Conservation (phyloP, 2,797 vertebrate species). For the Ciconia nigra region DNA sequence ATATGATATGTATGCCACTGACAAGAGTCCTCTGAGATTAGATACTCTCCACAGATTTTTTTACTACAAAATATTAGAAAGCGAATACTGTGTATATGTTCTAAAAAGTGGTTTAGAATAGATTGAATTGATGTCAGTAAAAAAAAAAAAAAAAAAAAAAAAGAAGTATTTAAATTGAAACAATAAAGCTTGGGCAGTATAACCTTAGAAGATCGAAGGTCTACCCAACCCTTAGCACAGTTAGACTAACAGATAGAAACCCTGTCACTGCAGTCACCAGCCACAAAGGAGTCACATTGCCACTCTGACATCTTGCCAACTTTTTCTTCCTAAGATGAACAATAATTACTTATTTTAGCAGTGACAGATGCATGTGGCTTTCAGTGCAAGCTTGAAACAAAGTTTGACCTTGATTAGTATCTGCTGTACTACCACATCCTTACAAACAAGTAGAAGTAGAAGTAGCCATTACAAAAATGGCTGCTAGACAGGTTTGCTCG, state of each 20-base stretch:
- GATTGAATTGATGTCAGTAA: background rate
- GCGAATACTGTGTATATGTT: background rate
- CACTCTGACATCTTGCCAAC: background rate
- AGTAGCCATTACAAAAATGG: background rate
- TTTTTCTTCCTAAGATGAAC: background rate
- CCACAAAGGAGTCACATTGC: background rate
- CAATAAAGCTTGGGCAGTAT: background rate
- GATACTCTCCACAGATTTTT: background rate
- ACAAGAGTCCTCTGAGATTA: background rate
- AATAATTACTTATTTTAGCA: background rate
- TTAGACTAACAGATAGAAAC: background rate
- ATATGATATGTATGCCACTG: background rate
- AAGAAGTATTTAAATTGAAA: background rate
- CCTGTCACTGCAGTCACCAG: background rate
- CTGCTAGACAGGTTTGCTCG: background rate
- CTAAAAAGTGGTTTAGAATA: background rate
- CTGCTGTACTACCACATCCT: background rate
- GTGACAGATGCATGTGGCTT: background rate
- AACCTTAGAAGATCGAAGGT: background rate
- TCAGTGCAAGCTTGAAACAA: background rate
- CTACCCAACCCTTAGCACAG: background rate
- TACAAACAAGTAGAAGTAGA: background rate
- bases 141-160: background rate
- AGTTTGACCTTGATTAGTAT: background rate
- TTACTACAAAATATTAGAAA: background rate